These are phyloP conservation scores for Desoria tigrina DNA, from an alignment of 2,888 invertebrate genomes.

Conservation along the genomic window DNA sequence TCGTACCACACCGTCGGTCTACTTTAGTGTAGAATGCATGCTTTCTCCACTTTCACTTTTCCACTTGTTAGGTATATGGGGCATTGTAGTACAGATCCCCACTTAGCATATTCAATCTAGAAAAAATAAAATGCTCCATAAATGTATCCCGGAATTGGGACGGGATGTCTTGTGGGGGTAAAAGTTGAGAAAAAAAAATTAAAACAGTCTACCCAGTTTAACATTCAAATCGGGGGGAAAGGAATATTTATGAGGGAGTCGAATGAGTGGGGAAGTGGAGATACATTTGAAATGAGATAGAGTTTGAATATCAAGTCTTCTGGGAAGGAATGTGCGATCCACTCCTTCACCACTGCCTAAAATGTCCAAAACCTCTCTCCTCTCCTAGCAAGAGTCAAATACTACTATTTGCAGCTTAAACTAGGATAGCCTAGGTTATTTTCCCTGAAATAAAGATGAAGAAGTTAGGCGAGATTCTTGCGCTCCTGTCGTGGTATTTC, in stretches of 20 bases:
- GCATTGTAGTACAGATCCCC: no score
- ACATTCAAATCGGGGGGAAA: conserved; percentile 6
- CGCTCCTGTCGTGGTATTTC: not conserved
- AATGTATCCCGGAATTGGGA: not conserved
- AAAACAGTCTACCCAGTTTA: conserved; percentile 7
- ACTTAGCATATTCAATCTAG: not conserved
- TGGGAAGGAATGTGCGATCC: not conserved
- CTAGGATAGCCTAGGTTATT: not conserved
- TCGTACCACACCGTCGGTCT: no score
- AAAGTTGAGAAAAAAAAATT: conserved; percentile 11
- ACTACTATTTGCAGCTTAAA: not conserved
- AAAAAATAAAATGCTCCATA: not conserved
- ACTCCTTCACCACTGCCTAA: no score
- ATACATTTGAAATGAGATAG: conserved; percentile 16
- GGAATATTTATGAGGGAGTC: conserved; percentile 19
- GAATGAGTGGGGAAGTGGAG: conserved; percentile 19
- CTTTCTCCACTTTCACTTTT: no score
- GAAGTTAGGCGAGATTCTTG: no score
- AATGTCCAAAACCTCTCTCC: no score
- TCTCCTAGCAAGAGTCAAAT: no score
- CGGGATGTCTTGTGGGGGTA: not conserved
- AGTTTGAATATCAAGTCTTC: conserved; percentile 15
- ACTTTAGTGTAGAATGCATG: no score
- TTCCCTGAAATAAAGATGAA: no score
- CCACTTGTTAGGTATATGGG: no score